Evolutionary conservation across 1,140 invertebrate genomes (phyloP).

Genomic region (Anastrepha obliqua): DNA sequence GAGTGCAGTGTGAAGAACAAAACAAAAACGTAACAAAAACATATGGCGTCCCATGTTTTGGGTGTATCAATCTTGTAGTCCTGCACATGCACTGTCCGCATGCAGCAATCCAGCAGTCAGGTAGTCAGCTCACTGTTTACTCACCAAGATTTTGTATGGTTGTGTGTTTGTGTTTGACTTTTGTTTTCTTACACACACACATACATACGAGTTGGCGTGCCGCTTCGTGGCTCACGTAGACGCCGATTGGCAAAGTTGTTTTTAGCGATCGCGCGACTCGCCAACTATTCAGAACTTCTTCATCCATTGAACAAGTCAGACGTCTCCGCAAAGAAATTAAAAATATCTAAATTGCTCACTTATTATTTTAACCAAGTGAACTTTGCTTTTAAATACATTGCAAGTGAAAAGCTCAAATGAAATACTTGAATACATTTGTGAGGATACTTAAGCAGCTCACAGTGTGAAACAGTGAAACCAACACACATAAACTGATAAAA

Average conservation of each 20-base stretch:
- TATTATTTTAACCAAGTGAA: neutral
- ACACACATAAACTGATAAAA: neutral
- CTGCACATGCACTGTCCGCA: conserved; percentile 34
- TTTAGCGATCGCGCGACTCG: conserved; percentile 52
- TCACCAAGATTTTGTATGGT: neutral
- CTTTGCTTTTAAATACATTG: neutral
- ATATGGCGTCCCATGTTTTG: neutral
- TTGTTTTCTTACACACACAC: neutral
- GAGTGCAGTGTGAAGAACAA: neutral
- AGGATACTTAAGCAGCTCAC: neutral
- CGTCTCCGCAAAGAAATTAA: conserved; percentile 7
- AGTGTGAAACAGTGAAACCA: neutral
- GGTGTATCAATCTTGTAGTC: neutral
- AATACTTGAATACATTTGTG: too few species aligned
- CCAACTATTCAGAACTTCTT: conserved; percentile 55
- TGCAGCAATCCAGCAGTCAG: conserved; percentile 21
- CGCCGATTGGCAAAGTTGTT: conserved; percentile 51
- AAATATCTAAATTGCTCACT: neutral
- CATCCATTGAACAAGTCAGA: conserved; percentile 54
- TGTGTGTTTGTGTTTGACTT: neutral
- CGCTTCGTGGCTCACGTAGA: conserved; percentile 46
- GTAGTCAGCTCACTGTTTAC: neutral
- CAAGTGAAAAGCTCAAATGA: too few species aligned
- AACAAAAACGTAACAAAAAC: conserved; percentile 16
- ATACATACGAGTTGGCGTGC: neutral